phyloP scores from a whole-genome alignment of 2,797 vertebrate species.

The Emydoidea blandingii region DNA sequence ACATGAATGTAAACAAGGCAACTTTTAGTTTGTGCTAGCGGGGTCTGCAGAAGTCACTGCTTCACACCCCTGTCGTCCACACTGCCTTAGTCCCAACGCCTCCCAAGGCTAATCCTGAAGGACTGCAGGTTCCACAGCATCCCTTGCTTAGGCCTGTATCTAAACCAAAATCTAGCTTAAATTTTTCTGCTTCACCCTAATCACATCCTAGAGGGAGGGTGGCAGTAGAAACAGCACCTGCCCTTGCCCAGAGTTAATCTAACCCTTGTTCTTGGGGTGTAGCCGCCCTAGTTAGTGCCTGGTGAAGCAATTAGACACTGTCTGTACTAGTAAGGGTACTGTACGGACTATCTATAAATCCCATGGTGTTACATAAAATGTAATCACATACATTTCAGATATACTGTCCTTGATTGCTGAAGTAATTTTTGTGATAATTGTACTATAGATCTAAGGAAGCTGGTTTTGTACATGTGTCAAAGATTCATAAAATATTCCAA shows the following conservation, averaged over 20 bases:
- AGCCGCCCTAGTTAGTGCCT: not conserved
- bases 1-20: too few relatives aligned
- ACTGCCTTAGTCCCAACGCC: constrained; percentile 12
- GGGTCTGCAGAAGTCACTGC: too few relatives aligned
- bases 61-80: too few relatives aligned
- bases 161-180: not conserved
- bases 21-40: too few relatives aligned
- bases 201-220: not conserved
- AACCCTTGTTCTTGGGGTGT: not conserved
- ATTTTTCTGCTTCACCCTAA: constrained; percentile 9
- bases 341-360: not conserved
- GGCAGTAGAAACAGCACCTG: not conserved
- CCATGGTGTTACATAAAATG: not conserved
- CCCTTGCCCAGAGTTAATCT: not conserved
- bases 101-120: constrained; percentile 39
- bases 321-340: not conserved
- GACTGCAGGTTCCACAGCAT: constrained; percentile 27
- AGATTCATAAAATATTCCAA: constrained; percentile 45
- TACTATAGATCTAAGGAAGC: not conserved
- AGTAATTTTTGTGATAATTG: not conserved
- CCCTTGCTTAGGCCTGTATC: constrained; percentile 34
- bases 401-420: not conserved
- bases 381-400: not conserved
- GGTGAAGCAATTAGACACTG: not conserved
- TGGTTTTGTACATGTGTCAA: constrained; percentile 13